Base-by-base conservation (phyloP, 2,888 invertebrate species). In the Ptilodon capucinus region DNA sequence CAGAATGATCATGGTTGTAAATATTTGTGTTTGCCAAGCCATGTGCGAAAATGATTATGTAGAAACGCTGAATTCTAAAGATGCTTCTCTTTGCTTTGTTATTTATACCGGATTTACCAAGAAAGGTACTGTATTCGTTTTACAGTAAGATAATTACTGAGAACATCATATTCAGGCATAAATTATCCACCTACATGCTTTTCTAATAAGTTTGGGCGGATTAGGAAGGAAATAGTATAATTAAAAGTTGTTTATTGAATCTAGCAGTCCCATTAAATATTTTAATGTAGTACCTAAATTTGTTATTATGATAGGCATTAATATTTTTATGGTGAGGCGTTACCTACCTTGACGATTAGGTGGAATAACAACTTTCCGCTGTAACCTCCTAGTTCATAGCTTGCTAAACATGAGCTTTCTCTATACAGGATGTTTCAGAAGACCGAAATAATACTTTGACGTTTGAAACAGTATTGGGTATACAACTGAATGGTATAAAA, bases 11-110 rank as follows among this genome's bases (percentile, higher is more conserved):
- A 53, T 41, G 41, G 41, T 42, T 60, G 52, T 67, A 69, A 73
- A 71, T 74, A 71, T 73, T 73, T 70, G 60, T 60, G 63, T 68
- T 66, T 60, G 51, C 48, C 42, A 48, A 51, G 57, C 51, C 55
- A 56, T 57, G 60, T 64, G 60, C 58, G 57, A 66, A 63, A 68
- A 65, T 61, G 52, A 68, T 74, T 74, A 71, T 70, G 64, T 62
- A 54, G 73, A 74, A 76, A 60, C 52, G 54, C 62, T 51, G 54
- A 68, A 72, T 74, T 71, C 60, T 62, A 57, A 52, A 60, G 63
- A 65, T 65, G 60, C 49, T 54, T 64, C 55, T 51, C 49, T 46
- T 58, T 54, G 49, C 54, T 62, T 63, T 51, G 64, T 58, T 56
- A 61, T 53, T 64, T 55, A 48, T 52, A 58, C 48, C 46, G 46